A percentile compares a stretch with the other conserved stretches of the same genome.
These are phyloP conservation scores for Archips xylosteana DNA, from an alignment of 2,888 invertebrate species.

Conservation along the genomic window DNA sequence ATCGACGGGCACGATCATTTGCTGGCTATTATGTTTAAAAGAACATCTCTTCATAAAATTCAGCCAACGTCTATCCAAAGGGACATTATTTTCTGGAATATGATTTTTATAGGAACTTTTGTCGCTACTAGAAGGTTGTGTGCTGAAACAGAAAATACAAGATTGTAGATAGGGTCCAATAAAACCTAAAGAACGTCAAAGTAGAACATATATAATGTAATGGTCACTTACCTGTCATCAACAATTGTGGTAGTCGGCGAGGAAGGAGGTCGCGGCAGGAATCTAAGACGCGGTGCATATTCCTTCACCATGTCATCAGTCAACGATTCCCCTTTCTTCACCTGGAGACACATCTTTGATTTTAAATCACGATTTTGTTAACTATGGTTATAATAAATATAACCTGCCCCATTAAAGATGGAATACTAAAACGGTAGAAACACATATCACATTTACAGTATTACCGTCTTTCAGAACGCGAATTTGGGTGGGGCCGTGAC, in stretches of 20 bases:
- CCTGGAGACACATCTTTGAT: slow-evolving; percentile 53
- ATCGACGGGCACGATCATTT: slow-evolving; percentile 84
- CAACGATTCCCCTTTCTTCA: slow-evolving; percentile 73
- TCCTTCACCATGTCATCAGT: slow-evolving; percentile 74
- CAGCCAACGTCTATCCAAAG: slow-evolving; percentile 85
- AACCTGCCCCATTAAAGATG: neutral
- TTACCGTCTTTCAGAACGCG: too few relatives aligned
- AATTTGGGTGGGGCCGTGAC: too few relatives aligned
- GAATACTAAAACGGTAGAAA: neutral
- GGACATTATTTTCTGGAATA: slow-evolving; percentile 80
- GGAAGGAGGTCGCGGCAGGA: slow-evolving; percentile 69
- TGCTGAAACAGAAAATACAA: slow-evolving; percentile 63
- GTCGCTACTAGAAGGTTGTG: slow-evolving; percentile 81
- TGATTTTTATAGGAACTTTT: slow-evolving; percentile 81
- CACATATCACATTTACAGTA: neutral
- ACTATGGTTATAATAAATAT: neutral
- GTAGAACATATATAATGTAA: neutral
- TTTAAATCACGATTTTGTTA: slow-evolving; percentile 12
- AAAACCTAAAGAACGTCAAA: neutral
- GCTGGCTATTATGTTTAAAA: slow-evolving; percentile 74
- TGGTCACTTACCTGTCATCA: slow-evolving; percentile 68
- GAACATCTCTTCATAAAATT: slow-evolving; percentile 73
- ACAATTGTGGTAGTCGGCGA: slow-evolving; percentile 55
- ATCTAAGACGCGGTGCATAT: slow-evolving; percentile 73
- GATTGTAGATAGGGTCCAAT: neutral